phyloP scores from a whole-genome alignment of 2,113 vertebrate genomes.

The Caracal caracal region DNA sequence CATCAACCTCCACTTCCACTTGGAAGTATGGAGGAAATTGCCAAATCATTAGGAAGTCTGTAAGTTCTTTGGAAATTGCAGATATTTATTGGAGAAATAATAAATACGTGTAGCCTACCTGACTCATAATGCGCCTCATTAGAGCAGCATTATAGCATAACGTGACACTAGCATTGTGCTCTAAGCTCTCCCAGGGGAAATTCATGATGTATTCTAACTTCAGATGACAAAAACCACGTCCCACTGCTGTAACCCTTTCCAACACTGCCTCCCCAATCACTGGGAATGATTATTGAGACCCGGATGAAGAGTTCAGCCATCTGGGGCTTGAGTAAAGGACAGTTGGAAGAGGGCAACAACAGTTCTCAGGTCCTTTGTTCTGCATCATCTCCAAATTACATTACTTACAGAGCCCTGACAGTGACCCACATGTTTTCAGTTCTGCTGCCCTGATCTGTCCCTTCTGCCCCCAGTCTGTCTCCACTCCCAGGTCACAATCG shows the following conservation, averaged over 20 bases:
- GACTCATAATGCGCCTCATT: background rate
- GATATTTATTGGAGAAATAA: background rate
- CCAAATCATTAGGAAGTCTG: background rate
- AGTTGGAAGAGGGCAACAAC: background rate
- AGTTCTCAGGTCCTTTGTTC: background rate
- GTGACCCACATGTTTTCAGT: background rate
- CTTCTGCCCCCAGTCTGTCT: background rate
- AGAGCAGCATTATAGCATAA: background rate
- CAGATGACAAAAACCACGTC: background rate
- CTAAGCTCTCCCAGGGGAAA: background rate
- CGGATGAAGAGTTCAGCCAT: background rate
- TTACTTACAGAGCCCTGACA: background rate
- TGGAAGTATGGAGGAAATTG: background rate
- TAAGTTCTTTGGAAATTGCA: slow-evolving; percentile 14
- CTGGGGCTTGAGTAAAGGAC: background rate
- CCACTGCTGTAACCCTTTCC: background rate
- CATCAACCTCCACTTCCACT: background rate
- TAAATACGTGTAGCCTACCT: no score
- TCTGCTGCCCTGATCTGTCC: background rate
- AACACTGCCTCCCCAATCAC: background rate
- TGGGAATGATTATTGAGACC: background rate
- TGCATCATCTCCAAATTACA: background rate
- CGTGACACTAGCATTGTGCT: background rate
- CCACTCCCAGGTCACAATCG: background rate
- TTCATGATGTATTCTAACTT: background rate